Base-by-base conservation (phyloP, 1,140 invertebrate species). In the Trichonephila clavata region DNA sequence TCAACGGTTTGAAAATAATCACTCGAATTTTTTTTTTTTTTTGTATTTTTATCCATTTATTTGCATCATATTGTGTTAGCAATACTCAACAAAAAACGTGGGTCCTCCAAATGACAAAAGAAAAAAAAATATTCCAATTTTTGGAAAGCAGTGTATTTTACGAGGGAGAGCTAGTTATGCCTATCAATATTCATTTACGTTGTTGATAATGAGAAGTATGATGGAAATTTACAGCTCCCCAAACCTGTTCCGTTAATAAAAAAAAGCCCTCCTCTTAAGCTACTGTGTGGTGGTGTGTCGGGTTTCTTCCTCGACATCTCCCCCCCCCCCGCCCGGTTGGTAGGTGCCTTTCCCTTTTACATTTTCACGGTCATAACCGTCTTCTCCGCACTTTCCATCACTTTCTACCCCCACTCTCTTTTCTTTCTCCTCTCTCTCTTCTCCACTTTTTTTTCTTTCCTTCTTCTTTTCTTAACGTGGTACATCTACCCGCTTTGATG, bases 291-390 rank as follows among this genome's bases (percentile, higher is more conserved):
- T n/a, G n/a, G n/a, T n/a, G n/a, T n/a, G 71, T 77, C 27, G 71
- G 16, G 71, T 27, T 39, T 77, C 71, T 77, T 77, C 27, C 14
- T 68, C 65, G 10, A 68, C 65, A 10, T 2, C n/a, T 13, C 71
- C 20, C 27, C 68, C 71, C 71, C 20, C 27, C 68, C 71, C 71
- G 18, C 16, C 14, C 27, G 18, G 27, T 32, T 14, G 24, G n/a
- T 32, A 39, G 71, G 24, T 32, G 18, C 71, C 18, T 77, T 77
- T 39, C 71, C 71, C 27, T 77, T 77, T 39, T 32, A 27, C 27
- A 77, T 77, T 77, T 77, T 77, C 71, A 77, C 71, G 71, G 71
- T 77, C 71, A 77, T 32, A 77, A 77, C 71, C 71, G 71, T 77
- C 71, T 77, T 77, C 71, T 77, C 71, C 71, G 71, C 71, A 77